Evolutionary conservation across 2,888 invertebrate species (phyloP).

Genomic region (Onchidella celtica): DNA sequence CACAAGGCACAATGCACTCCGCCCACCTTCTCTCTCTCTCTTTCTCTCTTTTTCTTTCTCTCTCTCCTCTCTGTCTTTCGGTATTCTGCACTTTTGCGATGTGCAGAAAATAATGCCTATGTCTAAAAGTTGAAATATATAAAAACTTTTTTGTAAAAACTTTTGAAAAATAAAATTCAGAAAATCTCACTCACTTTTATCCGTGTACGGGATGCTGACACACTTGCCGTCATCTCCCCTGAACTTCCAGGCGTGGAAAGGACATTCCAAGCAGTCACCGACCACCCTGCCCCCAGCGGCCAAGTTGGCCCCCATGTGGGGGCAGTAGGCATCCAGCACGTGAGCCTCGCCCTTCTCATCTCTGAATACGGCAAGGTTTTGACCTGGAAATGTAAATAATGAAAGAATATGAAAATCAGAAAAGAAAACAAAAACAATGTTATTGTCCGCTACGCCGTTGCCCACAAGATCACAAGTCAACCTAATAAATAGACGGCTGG

Average conservation of each 20-base stretch:
- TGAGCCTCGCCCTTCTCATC: constrained; percentile 85
- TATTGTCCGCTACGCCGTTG: no score
- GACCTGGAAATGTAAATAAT: constrained; percentile 81
- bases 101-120: no score
- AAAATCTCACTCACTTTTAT: constrained; percentile 82
- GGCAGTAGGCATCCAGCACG: constrained; percentile 92
- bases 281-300: constrained; percentile 87
- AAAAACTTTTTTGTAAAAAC: no score
- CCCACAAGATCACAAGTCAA: neutral
- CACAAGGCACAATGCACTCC: no score
- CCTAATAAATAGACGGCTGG: neutral
- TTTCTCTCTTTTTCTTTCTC: no score
- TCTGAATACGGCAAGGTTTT: constrained; percentile 87
- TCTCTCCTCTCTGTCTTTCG: no score
- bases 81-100: no score
- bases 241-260: constrained; percentile 94
- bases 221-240: constrained; percentile 88
- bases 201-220: constrained; percentile 87
- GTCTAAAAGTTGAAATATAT: no score
- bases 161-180: no score
- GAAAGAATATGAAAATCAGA: neutral
- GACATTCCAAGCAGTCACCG: constrained; percentile 91
- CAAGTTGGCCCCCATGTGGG: constrained; percentile 93
- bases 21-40: no score
- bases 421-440: no score